These are phyloP conservation scores for Boloria selene DNA, from an alignment of 2,888 invertebrate species.

Conservation along the genomic window DNA sequence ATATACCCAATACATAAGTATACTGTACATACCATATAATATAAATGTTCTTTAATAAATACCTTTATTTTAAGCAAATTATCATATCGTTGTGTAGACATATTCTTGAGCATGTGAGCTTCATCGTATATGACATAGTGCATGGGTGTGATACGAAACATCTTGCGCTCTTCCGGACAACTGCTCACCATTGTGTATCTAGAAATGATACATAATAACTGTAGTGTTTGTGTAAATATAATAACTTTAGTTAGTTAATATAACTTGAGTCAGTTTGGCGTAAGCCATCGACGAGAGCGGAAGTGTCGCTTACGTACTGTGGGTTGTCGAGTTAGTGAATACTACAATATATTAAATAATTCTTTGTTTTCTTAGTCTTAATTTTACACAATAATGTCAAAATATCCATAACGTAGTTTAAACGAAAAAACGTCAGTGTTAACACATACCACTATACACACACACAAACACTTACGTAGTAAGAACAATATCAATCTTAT, in stretches of 20 bases:
- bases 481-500: constrained; percentile 90
- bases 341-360: no score
- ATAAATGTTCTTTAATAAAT: constrained; percentile 33
- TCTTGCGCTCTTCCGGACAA: constrained; percentile 93
- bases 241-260: no score
- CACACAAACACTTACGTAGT: constrained; percentile 87
- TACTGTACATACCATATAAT: neutral
- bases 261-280: no score
- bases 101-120: constrained; percentile 99
- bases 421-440: no score
- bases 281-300: no score
- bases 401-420: no score
- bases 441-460: neutral
- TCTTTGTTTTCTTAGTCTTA: no score
- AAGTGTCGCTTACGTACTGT: no score
- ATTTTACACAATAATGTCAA: no score
- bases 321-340: no score
- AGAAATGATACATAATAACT: constrained; percentile 23
- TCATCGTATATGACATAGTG: constrained; percentile 98
- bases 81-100: constrained; percentile 95
- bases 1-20: neutral
- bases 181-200: constrained; percentile 90
- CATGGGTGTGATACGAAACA: constrained; percentile 93
- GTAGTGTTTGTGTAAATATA: no score
- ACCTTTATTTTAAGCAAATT: constrained; percentile 93